Evolutionary conservation across 2,797 vertebrate genomes (phyloP).

Genomic region (Hephaestus fuliginosus): DNA sequence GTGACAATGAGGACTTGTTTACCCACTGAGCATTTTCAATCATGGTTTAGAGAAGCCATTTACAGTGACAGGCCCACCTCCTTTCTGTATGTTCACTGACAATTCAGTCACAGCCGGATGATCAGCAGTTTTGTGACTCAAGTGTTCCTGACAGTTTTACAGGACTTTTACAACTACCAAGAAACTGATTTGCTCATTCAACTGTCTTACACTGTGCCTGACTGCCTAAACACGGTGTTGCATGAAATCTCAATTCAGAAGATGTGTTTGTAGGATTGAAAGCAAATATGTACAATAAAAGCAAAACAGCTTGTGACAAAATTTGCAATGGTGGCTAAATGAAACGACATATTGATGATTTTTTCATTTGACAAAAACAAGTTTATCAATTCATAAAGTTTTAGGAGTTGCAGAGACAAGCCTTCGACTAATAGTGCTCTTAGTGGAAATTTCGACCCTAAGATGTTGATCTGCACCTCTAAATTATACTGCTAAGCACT

Average conservation of each 20-base stretch:
- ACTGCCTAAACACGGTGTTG: too few relatives aligned
- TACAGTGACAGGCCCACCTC: background rate
- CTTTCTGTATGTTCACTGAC: background rate
- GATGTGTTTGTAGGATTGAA: background rate
- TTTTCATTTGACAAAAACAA: background rate
- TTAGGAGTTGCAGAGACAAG: background rate
- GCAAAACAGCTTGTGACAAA: background rate
- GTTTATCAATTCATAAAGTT: background rate
- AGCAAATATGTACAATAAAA: background rate
- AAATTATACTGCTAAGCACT: slow-evolving; percentile 9
- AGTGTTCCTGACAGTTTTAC: background rate
- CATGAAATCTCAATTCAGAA: background rate
- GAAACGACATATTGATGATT: background rate
- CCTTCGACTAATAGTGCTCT: background rate
- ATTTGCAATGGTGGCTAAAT: background rate
- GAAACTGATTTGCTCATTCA: background rate
- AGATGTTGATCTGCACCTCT: slow-evolving; percentile 11
- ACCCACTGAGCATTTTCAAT: background rate
- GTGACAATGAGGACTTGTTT: background rate
- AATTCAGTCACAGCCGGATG: background rate
- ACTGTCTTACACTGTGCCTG: background rate
- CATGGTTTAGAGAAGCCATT: background rate
- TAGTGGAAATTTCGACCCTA: slow-evolving; percentile 19
- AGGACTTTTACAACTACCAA: background rate
- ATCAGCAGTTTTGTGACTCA: background rate